A percentile compares a stretch with the other conserved stretches of the same genome.
These are phyloP conservation scores for Tragelaphus oryx DNA, from an alignment of 2,797 vertebrate genomes.

Conservation along the genomic window DNA sequence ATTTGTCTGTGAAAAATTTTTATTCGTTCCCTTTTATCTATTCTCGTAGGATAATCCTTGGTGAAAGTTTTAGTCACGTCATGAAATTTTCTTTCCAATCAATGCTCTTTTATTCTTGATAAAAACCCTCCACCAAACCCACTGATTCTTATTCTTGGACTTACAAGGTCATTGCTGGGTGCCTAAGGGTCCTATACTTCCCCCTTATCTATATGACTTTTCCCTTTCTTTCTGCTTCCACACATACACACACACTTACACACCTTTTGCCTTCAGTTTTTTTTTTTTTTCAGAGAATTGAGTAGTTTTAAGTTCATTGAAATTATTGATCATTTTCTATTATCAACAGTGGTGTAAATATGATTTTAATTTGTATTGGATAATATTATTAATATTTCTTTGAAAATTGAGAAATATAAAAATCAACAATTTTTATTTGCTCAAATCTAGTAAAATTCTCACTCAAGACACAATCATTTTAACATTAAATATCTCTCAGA, in stretches of 20 bases:
- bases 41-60: slow-evolving; percentile 1
- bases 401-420: not conserved
- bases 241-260: rapidly evolving
- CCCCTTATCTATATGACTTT: not conserved
- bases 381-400: not conserved
- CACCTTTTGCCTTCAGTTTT: not conserved
- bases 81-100: not conserved
- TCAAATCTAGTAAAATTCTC: slow-evolving; percentile 4
- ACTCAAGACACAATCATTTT: not conserved
- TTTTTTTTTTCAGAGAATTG: not conserved
- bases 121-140: not conserved
- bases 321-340: not conserved
- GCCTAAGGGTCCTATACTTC: not conserved
- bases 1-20: slow-evolving; percentile 31
- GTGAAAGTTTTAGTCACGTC: slow-evolving; percentile 26
- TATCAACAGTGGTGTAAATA: not conserved
- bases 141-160: not conserved
- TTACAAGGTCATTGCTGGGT: not conserved
- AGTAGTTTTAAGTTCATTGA: not conserved
- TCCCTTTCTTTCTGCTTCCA: not conserved
- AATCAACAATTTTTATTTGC: not conserved
- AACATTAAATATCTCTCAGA: not conserved
- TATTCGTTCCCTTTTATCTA: slow-evolving; percentile 16
- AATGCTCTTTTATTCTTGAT: not conserved
- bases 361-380: not conserved